Conservation (phyloP, 2,888 invertebrate species). For the Acrocyrtus sp. region DNA sequence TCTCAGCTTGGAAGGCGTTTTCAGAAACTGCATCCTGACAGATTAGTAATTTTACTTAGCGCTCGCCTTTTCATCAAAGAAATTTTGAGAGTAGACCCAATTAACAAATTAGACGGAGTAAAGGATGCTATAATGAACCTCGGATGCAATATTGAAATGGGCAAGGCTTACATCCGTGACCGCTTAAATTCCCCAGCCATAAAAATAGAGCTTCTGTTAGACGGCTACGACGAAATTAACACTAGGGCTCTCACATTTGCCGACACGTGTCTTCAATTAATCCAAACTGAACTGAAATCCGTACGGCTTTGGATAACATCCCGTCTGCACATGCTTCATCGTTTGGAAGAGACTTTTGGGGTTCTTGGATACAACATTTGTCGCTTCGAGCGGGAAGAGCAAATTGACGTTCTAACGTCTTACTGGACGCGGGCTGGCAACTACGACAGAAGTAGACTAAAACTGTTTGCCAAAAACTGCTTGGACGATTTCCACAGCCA, state of each 20-base stretch:
- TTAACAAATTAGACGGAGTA: background rate
- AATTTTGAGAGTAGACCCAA: background rate
- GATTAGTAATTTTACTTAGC: background rate
- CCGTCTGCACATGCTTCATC: background rate
- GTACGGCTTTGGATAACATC: background rate
- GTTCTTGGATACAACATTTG: conserved; percentile 3
- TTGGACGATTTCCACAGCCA: too few species aligned
- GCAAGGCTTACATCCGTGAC: background rate
- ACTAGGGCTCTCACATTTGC: background rate
- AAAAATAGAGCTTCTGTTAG: background rate
- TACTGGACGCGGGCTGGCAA: too few species aligned
- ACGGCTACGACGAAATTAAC: conserved; percentile 12
- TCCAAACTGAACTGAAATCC: background rate
- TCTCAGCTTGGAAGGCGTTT: background rate
- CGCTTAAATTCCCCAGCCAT: background rate
- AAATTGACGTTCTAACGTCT: background rate
- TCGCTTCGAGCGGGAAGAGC: background rate
- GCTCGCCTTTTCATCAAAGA: background rate
- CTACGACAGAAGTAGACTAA: too few species aligned
- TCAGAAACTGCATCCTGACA: background rate
- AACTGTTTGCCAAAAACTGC: too few species aligned
- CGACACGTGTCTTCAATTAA: background rate
- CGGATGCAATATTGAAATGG: background rate
- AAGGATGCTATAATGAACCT: background rate
- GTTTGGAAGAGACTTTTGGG: background rate